Percentiles rank a stretch among this genome's conserved stretches.
Conservation (phyloP, 2,888 invertebrate species). For the Epirrhoe alternata region DNA sequence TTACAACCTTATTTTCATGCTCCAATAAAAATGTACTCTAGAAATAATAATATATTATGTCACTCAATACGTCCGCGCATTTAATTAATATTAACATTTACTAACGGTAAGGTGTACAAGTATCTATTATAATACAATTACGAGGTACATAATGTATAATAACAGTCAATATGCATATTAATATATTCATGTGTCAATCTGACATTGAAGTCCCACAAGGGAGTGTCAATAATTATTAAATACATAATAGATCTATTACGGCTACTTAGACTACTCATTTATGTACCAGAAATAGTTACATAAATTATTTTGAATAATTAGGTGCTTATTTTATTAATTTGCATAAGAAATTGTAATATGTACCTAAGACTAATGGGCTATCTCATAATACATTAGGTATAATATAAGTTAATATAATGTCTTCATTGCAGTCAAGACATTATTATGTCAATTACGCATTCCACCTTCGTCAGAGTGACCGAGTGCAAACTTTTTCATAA, state of each 20-base stretch:
- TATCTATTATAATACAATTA: background rate
- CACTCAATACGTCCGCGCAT: too few relatives aligned
- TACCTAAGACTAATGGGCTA: too few relatives aligned
- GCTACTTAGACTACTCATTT: constrained; percentile 1
- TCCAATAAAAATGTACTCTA: background rate
- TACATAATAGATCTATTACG: constrained; percentile 13
- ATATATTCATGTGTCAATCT: constrained; percentile 25
- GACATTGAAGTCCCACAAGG: constrained; percentile 20
- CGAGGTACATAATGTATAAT: constrained; percentile 9
- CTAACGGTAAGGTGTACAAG: background rate
- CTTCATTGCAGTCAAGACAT: too few relatives aligned
- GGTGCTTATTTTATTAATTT: background rate
- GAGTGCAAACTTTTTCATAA: too few relatives aligned
- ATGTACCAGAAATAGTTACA: constrained; percentile 4
- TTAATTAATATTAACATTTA: background rate
- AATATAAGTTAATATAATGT: too few relatives aligned
- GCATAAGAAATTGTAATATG: background rate
- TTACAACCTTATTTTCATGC: background rate
- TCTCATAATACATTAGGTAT: too few relatives aligned
- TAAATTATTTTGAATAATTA: background rate
- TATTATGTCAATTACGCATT: too few relatives aligned
- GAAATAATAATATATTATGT: too few relatives aligned
- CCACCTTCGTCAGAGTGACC: too few relatives aligned
- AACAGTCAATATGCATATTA: constrained; percentile 15
- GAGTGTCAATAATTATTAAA: constrained; percentile 11